Percentiles rank a stretch among this genome's conserved stretches.
phyloP scores from a whole-genome alignment of 2,113 vertebrate genomes.

The Psittacula cyanocephala region DNA sequence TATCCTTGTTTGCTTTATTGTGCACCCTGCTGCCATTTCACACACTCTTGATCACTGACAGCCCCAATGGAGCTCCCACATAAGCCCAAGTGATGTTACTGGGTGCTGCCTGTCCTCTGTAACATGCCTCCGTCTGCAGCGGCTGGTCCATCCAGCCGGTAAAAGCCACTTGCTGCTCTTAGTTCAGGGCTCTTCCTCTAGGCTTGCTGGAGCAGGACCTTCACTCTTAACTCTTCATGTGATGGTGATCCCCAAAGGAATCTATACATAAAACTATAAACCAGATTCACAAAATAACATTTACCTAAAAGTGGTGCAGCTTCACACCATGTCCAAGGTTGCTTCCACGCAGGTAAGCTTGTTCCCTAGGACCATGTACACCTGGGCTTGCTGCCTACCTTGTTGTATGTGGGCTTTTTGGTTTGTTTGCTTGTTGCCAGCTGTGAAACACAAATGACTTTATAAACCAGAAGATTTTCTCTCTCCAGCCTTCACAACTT shows the following conservation, averaged over 20 bases:
- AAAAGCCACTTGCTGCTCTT: background rate
- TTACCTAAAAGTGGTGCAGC: background rate
- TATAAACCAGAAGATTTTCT: background rate
- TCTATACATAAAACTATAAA: background rate
- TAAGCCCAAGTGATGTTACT: background rate
- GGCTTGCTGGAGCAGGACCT: background rate
- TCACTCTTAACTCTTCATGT: background rate
- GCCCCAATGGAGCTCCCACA: background rate
- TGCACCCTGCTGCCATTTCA: background rate
- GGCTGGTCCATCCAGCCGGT: background rate
- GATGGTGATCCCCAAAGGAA: background rate
- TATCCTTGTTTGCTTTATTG: background rate
- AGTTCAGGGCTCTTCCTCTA: background rate
- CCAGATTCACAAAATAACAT: background rate
- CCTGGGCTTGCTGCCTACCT: background rate
- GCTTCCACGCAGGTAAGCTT: background rate
- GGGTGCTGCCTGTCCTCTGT: background rate
- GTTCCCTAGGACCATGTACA: background rate
- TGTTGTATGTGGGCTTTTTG: background rate
- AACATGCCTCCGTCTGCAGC: background rate
- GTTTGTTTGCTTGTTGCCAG: background rate
- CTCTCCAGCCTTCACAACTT: background rate
- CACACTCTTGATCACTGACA: background rate
- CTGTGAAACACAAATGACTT: background rate
- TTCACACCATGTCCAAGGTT: background rate